These are phyloP conservation scores for Aegithalos caudatus DNA, from an alignment of 2,113 vertebrate species.

Conservation along the genomic window DNA sequence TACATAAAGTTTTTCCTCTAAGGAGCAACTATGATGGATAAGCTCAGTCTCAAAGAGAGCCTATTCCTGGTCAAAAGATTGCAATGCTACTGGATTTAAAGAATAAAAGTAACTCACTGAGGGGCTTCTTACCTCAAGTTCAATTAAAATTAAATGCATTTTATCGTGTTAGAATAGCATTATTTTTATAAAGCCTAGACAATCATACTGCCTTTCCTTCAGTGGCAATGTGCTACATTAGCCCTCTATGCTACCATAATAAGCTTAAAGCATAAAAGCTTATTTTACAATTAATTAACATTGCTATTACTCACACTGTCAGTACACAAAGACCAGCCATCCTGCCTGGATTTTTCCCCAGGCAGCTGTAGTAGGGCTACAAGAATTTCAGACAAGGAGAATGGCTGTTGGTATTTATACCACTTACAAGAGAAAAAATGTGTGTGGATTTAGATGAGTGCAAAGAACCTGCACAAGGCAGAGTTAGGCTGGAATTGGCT, in stretches of 20 bases:
- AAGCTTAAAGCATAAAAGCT: not conserved
- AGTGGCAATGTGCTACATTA: not conserved
- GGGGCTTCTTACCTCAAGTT: conserved; percentile 12
- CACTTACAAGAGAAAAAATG: not conserved
- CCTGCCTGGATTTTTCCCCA: not conserved
- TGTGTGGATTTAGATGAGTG: not conserved
- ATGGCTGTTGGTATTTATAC: not conserved
- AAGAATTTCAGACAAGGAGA: not conserved
- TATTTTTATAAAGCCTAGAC: conserved; percentile 42
- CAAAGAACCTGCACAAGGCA: not conserved
- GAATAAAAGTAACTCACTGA: not conserved
- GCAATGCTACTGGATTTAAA: not conserved
- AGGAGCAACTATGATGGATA: not conserved
- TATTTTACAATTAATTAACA: not conserved
- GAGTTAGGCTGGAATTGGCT: not conserved
- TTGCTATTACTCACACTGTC: not conserved
- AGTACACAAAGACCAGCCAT: not conserved
- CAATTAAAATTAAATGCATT: not conserved
- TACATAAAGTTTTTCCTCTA: not conserved
- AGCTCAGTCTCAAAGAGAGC: not conserved
- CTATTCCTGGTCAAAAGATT: not conserved
- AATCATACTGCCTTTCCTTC: conserved; percentile 2
- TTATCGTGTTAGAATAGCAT: not conserved
- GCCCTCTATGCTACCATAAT: not conserved
- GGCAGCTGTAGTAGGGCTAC: not conserved